A percentile compares a stretch with the other conserved stretches of the same genome.
Conservation (phyloP, 2,113 vertebrate species). For the Planiliza haematocheilus region DNA sequence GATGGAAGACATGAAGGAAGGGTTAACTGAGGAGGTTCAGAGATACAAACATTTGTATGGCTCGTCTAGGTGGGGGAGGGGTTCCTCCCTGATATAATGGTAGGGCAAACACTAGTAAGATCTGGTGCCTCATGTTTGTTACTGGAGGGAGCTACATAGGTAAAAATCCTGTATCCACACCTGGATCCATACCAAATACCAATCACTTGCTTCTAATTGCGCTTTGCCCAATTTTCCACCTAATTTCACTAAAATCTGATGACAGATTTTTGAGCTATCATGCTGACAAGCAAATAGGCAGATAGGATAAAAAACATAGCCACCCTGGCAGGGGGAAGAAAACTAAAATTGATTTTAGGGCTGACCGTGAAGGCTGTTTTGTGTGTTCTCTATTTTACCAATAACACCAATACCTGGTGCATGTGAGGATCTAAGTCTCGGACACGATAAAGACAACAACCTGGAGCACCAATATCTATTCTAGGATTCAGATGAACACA, state of each 20-base stretch:
- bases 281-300: background rate
- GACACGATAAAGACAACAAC: no score
- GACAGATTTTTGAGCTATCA: slow-evolving; percentile 2
- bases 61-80: no score
- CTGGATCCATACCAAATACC: background rate
- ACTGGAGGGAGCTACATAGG: background rate
- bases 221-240: background rate
- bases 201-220: background rate
- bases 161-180: background rate
- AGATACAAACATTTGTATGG: no score
- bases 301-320: background rate
- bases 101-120: no score
- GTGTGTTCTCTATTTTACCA: background rate
- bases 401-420: no score
- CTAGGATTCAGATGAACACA: slow-evolving; percentile 8
- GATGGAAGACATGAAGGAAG: no score
- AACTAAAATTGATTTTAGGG: background rate
- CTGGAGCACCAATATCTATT: background rate
- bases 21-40: no score
- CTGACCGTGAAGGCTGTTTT: background rate
- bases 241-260: slow-evolving; percentile 13
- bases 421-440: no score
- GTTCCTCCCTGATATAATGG: no score
- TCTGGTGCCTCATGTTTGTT: background rate
- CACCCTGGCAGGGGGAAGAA: background rate